Conservation (phyloP, 2,888 invertebrate genomes). For the Mythimna ferrago region DNA sequence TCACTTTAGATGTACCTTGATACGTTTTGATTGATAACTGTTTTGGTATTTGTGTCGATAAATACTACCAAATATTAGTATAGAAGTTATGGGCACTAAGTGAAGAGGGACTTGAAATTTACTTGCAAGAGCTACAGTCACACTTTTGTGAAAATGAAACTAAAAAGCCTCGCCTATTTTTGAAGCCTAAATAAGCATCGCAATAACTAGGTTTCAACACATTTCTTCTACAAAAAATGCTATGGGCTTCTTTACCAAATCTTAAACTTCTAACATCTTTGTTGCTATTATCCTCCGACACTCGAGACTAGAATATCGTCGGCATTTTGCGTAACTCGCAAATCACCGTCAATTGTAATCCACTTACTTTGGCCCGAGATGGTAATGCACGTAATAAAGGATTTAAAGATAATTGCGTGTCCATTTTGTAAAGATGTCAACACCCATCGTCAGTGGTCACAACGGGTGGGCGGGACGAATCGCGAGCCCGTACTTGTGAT, state of each 20-base stretch:
- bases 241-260: not conserved
- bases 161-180: not conserved
- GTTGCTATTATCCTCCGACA: not conserved
- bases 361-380: constrained; percentile 38
- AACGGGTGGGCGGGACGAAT: constrained; percentile 70
- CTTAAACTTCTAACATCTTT: not conserved
- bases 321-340: constrained; percentile 41
- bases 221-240: not conserved
- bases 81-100: not conserved
- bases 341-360: constrained; percentile 44
- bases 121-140: too few species aligned
- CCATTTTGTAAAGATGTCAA: constrained; percentile 66
- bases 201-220: not conserved
- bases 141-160: too few species aligned
- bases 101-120: too few species aligned
- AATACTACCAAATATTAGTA: not conserved
- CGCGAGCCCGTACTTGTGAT: constrained; percentile 63
- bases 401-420: constrained; percentile 52
- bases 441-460: constrained; percentile 33
- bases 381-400: constrained; percentile 52
- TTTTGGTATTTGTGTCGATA: not conserved
- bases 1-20: not conserved
- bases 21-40: constrained; percentile 28
- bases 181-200: not conserved
- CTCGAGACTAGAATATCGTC: constrained; percentile 5